Conservation (phyloP, 2,888 invertebrate species). For the Escarpia spicata region DNA sequence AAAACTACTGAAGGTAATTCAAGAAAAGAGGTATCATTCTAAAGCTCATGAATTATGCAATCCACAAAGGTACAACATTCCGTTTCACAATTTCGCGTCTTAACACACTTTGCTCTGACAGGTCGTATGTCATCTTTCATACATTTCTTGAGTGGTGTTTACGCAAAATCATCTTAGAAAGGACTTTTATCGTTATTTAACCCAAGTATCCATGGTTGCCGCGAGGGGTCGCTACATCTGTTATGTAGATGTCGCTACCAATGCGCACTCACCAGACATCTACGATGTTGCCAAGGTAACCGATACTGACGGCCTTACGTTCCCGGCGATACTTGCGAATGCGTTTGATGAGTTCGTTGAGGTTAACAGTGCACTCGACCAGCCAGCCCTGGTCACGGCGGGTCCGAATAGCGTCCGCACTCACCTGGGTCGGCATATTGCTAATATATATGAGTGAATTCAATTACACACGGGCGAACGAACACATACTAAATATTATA, state of each 20-base stretch:
- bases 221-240: background rate
- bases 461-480: no score
- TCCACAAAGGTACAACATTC: no score
- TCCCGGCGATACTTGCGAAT: conserved; percentile 61
- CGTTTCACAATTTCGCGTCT: no score
- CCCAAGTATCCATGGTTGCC: background rate
- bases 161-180: background rate
- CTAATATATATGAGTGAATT: background rate
- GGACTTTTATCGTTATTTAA: background rate
- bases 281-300: conserved; percentile 72
- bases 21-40: no score
- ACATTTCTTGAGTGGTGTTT: background rate
- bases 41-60: no score
- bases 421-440: conserved; percentile 49
- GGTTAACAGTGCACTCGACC: conserved; percentile 66
- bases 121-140: background rate
- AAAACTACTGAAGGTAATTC: no score
- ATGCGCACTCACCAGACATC: conserved; percentile 67
- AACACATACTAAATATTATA: no score
- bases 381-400: conserved; percentile 73
- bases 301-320: conserved; percentile 68
- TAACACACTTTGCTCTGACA: no score
- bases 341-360: conserved; percentile 66
- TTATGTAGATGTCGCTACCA: no score
- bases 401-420: conserved; percentile 69